Evolutionary conservation across 2,113 vertebrate species (phyloP), one percentile per base, ranked within the genome.

Genomic region (Neolamprologus variostigma): DNA sequence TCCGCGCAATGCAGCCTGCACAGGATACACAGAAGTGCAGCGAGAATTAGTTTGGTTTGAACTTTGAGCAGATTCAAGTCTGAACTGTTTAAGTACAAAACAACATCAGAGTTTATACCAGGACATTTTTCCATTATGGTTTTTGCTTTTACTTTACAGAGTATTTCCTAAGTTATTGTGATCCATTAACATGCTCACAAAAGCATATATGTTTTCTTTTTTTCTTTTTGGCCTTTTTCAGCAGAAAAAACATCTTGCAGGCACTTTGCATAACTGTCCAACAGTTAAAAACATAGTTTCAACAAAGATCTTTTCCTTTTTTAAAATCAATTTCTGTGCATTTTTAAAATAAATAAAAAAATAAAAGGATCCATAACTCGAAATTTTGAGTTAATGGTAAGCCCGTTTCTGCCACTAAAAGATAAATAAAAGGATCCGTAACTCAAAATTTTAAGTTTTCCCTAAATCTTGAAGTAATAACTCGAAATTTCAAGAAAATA

Each of bases 1-100:
- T 96, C 45, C 98, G 96, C 2, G 97, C 97, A 19, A 99, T 95
- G 66, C 98, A 98, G 50, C 98, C 98, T 99, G 23, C 31, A 76
- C 6, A 37, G 21, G 54, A 51, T 8, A 7, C 3, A 23, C 9
- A 21, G 16, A 81, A 2, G 73, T 28, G 68, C 5, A 53, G 10
- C 7, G 4, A 47, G 40, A 26, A 57, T 11, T n/a, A 3, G n/a
- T 80, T 50, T 81, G 3, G 11, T 19, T 66, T 68, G 7, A 31
- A 61, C 10, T 8, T 16, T 55, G 1, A 55, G 54, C 21, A 55
- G 55, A 7, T 63, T 35, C 59, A 4, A 19, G 68, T 78, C 7
- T 17, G 7, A 26, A 80, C 19, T 80, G 66, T 45, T 10, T 45
- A 23, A 73, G 66, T 6, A 26, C 21, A 73, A 10, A 16, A 45